Conservation (phyloP, 2,888 invertebrate genomes). For the Aporophyla nigra region DNA sequence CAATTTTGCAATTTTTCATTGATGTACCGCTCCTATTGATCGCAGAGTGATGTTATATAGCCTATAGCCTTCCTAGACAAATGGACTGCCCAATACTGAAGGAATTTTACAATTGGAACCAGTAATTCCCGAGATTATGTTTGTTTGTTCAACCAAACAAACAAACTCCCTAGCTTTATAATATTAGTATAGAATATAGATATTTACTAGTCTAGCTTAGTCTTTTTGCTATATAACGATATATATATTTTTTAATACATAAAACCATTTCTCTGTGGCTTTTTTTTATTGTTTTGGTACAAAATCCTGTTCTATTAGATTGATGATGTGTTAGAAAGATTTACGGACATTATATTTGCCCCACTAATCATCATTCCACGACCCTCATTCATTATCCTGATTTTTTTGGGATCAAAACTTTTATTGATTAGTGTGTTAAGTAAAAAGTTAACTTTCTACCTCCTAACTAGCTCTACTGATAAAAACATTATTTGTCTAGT, state of each 20-base stretch:
- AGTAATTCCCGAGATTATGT: too few relatives aligned
- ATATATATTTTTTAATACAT: not conserved
- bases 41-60: too few relatives aligned
- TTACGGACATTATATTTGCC: not conserved
- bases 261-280: not conserved
- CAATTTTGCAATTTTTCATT: too few relatives aligned
- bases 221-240: constrained; percentile 22
- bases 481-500: not conserved
- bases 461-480: not conserved
- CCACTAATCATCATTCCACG: not conserved
- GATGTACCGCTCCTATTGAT: too few relatives aligned
- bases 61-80: too few relatives aligned
- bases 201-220: constrained; percentile 28
- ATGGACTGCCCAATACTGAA: too few relatives aligned
- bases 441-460: not conserved
- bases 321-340: not conserved
- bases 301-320: not conserved
- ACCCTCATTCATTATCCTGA: not conserved
- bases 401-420: not conserved
- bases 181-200: too few relatives aligned
- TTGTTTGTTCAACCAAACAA: too few relatives aligned
- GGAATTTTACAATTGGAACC: too few relatives aligned
- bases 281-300: not conserved
- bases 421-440: not conserved
- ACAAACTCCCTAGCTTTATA: too few relatives aligned